A percentile compares a stretch with the other conserved stretches of the same genome.
These are phyloP conservation scores for Gymnorhina tibicen DNA, from an alignment of 2,113 vertebrate species.

Conservation along the genomic window DNA sequence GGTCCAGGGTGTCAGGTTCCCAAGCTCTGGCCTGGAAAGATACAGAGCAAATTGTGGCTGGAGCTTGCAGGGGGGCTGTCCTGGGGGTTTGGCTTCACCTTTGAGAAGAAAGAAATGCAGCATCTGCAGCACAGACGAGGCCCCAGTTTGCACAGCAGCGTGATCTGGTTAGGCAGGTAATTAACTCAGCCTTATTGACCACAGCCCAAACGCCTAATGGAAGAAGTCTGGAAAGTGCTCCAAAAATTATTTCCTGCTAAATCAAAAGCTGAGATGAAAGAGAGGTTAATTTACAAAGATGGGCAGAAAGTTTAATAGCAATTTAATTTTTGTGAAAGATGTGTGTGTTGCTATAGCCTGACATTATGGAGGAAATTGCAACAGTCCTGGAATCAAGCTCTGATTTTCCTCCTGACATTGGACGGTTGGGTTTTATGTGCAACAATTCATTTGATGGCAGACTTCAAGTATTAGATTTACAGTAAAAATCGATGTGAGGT, in stretches of 20 bases:
- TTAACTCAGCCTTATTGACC: slow-evolving; percentile 37
- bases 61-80: background rate
- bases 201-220: slow-evolving; percentile 16
- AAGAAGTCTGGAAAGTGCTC: slow-evolving; percentile 42
- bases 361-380: background rate
- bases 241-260: slow-evolving; percentile 51
- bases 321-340: slow-evolving; percentile 48
- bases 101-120: fast-evolving
- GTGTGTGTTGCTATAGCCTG: background rate
- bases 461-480: background rate
- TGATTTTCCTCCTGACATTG: background rate
- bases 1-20: background rate
- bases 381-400: background rate
- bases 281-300: slow-evolving; percentile 41
- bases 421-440: background rate
- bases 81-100: background rate
- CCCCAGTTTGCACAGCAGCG: fast-evolving
- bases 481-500: background rate
- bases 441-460: background rate
- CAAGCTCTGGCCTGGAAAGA: too few relatives aligned
- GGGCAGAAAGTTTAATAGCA: slow-evolving; percentile 51
- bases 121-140: fast-evolving
- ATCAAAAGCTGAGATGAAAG: slow-evolving; percentile 45
- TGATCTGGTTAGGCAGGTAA: background rate
- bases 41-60: fast-evolving